Evolutionary conservation across 2,888 invertebrate species (phyloP).

Genomic region (Caenorhabditis zanzibari): DNA sequence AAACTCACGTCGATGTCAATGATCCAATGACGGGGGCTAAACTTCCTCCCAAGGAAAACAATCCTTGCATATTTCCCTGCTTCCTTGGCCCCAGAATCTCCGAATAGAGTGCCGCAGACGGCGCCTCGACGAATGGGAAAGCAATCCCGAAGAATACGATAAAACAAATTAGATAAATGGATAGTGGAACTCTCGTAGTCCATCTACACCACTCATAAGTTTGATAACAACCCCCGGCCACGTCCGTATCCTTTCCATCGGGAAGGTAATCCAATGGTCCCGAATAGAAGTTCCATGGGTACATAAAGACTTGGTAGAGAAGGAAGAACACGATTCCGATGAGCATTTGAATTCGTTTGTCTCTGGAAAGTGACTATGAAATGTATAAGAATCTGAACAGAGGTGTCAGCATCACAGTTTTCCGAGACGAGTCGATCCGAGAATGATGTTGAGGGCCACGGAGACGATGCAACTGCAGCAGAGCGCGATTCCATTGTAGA

Average conservation of each 20-base stretch:
- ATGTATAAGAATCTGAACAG: conserved; percentile 51
- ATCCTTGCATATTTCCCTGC: conserved; percentile 67
- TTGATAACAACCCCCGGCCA: conserved; percentile 67
- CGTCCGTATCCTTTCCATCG: conserved; percentile 61
- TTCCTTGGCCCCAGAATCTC: conserved; percentile 69
- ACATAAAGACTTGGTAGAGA: conserved; percentile 67
- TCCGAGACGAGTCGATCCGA: conserved; percentile 67
- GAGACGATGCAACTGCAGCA: conserved; percentile 66
- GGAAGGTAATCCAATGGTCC: conserved; percentile 61
- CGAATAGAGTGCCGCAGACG: conserved; percentile 68
- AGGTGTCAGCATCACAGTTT: conserved; percentile 60
- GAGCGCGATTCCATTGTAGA: conserved; percentile 70
- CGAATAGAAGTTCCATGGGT: conserved; percentile 71
- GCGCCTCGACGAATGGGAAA: conserved; percentile 70
- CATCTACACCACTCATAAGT: conserved; percentile 68
- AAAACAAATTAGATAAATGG: conserved; percentile 65
- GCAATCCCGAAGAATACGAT: conserved; percentile 72
- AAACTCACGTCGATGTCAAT: conserved; percentile 41
- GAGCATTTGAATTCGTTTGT: conserved; percentile 70
- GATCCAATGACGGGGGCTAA: conserved; percentile 60
- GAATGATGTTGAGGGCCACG: conserved; percentile 61
- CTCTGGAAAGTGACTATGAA: conserved; percentile 59
- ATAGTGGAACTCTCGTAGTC: conserved; percentile 68
- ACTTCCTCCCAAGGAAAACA: conserved; percentile 62
- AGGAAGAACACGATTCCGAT: conserved; percentile 69